These are phyloP conservation scores for Zaprionus capensis DNA, from an alignment of 1,140 invertebrate species.

Conservation along the genomic window DNA sequence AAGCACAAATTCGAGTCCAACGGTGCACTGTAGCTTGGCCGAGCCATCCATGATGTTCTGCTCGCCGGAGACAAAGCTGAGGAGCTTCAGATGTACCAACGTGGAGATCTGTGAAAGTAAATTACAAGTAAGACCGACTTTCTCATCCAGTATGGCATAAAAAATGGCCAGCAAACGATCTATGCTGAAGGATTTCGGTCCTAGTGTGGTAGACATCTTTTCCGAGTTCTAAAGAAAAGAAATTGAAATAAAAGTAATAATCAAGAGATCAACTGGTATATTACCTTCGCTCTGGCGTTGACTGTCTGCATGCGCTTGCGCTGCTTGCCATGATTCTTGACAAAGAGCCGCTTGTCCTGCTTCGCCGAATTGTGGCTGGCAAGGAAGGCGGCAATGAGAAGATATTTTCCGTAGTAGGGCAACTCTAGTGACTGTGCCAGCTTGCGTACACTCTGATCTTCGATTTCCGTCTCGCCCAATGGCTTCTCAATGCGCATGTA, in stretches of 20 bases:
- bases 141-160: slow-evolving; percentile 94
- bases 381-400: slow-evolving; percentile 94
- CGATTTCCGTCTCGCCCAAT: slow-evolving; percentile 29
- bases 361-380: slow-evolving; percentile 95
- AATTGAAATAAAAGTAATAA: background rate
- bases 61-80: slow-evolving; percentile 87
- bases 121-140: slow-evolving; percentile 92
- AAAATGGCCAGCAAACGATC: slow-evolving; percentile 95
- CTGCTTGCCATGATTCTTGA: slow-evolving; percentile 89
- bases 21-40: slow-evolving; percentile 90
- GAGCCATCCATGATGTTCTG: slow-evolving; percentile 87
- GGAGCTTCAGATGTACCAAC: slow-evolving; percentile 89
- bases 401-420: slow-evolving; percentile 94
- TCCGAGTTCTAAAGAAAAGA: slow-evolving; percentile 78
- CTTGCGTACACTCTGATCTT: slow-evolving; percentile 71
- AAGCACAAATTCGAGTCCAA: slow-evolving; percentile 89
- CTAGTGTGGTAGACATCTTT: slow-evolving; percentile 85
- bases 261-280: background rate
- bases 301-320: slow-evolving; percentile 86
- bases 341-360: slow-evolving; percentile 92
- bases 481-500: slow-evolving; percentile 89
- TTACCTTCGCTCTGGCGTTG: slow-evolving; percentile 85
- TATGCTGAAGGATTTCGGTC: slow-evolving; percentile 92
- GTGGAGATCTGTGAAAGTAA: slow-evolving; percentile 91
- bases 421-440: slow-evolving; percentile 89